Conservation (phyloP, 2,888 invertebrate genomes). For the Villa cingulata region DNA sequence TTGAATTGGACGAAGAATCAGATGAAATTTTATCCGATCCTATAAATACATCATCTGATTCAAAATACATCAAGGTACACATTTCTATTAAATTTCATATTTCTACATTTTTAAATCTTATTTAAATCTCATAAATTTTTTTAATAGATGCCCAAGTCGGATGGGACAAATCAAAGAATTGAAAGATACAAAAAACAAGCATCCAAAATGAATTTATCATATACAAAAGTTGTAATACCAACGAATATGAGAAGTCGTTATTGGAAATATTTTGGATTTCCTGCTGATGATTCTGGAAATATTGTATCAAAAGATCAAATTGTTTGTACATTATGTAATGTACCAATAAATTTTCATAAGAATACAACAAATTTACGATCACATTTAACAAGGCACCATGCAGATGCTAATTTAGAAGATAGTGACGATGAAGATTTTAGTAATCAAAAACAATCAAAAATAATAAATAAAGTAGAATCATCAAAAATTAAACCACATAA, state of each 20-base stretch:
- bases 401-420: conserved; percentile 13
- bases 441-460: not conserved
- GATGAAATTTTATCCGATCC: no score
- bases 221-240: conserved; percentile 6
- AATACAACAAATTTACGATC: conserved; percentile 21
- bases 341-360: conserved; percentile 10
- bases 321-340: conserved; percentile 12
- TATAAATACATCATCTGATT: no score
- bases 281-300: conserved; percentile 8
- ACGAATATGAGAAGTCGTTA: conserved; percentile 12
- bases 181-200: not conserved
- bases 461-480: not conserved
- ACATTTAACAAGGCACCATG: conserved; percentile 31
- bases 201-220: not conserved
- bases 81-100: no score
- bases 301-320: conserved; percentile 12
- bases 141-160: no score
- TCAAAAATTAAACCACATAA: not conserved
- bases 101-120: no score
- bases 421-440: not conserved
- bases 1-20: no score
- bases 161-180: no score
- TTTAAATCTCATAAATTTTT: no score
- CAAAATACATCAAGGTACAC: no score
- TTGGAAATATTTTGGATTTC: conserved; percentile 16